These are phyloP conservation scores for Auanema sp. DNA, from an alignment of 2,888 invertebrate genomes.

Conservation along the genomic window DNA sequence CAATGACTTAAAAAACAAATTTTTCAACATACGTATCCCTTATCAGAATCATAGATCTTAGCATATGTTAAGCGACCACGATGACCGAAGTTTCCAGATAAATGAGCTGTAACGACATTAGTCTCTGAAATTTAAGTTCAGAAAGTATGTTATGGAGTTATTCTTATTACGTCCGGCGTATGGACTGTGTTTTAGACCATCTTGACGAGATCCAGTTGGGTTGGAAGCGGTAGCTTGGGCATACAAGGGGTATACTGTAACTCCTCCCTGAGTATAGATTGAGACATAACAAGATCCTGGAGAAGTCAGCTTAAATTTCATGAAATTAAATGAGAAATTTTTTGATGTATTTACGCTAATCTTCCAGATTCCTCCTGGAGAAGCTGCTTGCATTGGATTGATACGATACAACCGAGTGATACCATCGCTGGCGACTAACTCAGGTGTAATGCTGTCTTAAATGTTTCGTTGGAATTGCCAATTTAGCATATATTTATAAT, in stretches of 20 bases:
- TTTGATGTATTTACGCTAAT: no score
- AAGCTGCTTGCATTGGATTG: no score
- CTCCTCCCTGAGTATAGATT: constrained; percentile 39
- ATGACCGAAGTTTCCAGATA: no score
- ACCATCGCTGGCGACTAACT: no score
- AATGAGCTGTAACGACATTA: not conserved
- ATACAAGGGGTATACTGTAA: constrained; percentile 39
- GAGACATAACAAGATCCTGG: constrained; percentile 41
- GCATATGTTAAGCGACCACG: no score
- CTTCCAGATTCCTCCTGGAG: no score
- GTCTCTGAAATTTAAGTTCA: not conserved
- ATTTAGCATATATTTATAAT: no score
- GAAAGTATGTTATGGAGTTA: not conserved
- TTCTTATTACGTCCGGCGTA: constrained; percentile 19
- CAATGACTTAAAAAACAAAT: not conserved
- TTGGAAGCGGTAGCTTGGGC: constrained; percentile 25
- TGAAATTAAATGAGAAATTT: no score
- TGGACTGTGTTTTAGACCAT: constrained; percentile 28
- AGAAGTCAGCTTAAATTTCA: constrained; percentile 9
- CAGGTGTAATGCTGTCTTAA: not conserved
- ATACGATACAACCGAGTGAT: no score
- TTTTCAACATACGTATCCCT: not conserved
- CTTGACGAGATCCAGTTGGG: constrained; percentile 35
- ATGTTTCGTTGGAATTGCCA: no score
- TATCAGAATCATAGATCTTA: no score